Conservation (phyloP, 2,113 vertebrate genomes). For the Rhea pennata region DNA sequence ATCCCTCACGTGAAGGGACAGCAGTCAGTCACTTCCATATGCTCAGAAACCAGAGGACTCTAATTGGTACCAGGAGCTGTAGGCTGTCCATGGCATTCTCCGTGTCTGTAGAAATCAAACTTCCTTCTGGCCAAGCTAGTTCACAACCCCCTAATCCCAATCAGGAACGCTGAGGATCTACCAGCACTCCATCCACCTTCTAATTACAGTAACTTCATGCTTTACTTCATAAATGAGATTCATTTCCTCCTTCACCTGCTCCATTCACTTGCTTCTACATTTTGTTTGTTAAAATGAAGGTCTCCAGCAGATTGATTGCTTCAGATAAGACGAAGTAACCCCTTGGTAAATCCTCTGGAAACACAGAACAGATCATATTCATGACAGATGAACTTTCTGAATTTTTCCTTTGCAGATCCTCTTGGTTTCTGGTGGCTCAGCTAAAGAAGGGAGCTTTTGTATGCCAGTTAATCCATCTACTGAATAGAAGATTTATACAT, state of each 20-base stretch:
- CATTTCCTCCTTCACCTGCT: conserved; percentile 20
- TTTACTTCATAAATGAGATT: conserved; percentile 38
- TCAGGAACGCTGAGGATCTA: conserved; percentile 9
- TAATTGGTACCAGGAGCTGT: background rate
- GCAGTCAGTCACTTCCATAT: background rate
- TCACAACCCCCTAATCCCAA: background rate
- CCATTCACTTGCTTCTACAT: conserved; percentile 37
- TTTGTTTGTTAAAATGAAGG: conserved; percentile 50
- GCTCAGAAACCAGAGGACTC: background rate
- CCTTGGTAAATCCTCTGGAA: conserved; percentile 60
- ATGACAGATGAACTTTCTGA: conserved; percentile 48
- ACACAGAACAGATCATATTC: conserved; percentile 37
- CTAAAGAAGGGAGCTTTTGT: conserved; percentile 66
- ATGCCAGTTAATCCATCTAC: conserved; percentile 51
- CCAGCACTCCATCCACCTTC: background rate
- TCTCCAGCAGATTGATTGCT: conserved; percentile 52
- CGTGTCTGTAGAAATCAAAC: background rate
- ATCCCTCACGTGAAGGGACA: background rate
- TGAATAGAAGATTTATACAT: conserved; percentile 64
- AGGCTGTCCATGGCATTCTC: background rate
- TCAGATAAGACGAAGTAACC: conserved; percentile 63
- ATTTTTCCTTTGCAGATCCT: conserved; percentile 59
- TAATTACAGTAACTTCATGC: conserved; percentile 51
- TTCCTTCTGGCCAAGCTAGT: background rate
- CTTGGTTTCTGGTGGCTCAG: conserved; percentile 52